These are phyloP conservation scores for Bombylius major DNA, from an alignment of 2,888 invertebrate species.

Conservation along the genomic window DNA sequence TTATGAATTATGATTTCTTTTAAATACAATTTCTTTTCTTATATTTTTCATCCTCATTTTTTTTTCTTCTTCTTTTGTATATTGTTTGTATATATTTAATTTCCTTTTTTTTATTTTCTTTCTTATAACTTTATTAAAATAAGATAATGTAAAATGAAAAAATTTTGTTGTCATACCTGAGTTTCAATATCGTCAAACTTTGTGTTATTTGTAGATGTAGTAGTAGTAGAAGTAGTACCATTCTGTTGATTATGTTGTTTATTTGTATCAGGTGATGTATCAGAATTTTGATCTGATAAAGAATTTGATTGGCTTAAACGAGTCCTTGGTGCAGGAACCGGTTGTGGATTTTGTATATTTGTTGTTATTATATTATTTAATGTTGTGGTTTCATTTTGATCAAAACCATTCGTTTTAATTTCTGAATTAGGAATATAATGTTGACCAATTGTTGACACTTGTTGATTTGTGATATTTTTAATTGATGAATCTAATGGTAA, in stretches of 20 bases:
- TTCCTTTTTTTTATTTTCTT: not conserved
- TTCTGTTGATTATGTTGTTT: slow-evolving; percentile 12
- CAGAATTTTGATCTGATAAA: slow-evolving; percentile 32
- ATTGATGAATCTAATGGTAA: slow-evolving; percentile 17
- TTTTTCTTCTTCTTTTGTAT: no score
- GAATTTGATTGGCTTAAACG: slow-evolving; percentile 38
- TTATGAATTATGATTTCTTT: slow-evolving; percentile 10
- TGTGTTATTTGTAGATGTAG: slow-evolving; percentile 1
- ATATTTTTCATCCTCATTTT: no score
- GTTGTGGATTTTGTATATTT: slow-evolving; percentile 24
- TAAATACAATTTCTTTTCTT: no score
- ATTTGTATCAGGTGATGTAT: slow-evolving; percentile 2
- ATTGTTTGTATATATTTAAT: not conserved
- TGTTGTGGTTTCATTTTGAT: slow-evolving; percentile 6
- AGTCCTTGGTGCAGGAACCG: slow-evolving; percentile 33
- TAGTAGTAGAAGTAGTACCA: slow-evolving; percentile 10
- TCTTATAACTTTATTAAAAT: not conserved
- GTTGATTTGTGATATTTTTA: slow-evolving; percentile 22
- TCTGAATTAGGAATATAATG: slow-evolving; percentile 15
- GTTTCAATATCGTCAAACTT: slow-evolving; percentile 32
- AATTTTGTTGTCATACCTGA: slow-evolving; percentile 33
- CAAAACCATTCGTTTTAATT: slow-evolving; percentile 22
- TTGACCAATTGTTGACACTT: slow-evolving; percentile 23
- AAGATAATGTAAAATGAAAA: slow-evolving; percentile 1
- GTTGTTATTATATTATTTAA: slow-evolving; percentile 10